Evolutionary conservation across 2,797 vertebrate genomes (phyloP), one percentile per base, ranked within the genome.

Genomic region (Microchirus variegatus): DNA sequence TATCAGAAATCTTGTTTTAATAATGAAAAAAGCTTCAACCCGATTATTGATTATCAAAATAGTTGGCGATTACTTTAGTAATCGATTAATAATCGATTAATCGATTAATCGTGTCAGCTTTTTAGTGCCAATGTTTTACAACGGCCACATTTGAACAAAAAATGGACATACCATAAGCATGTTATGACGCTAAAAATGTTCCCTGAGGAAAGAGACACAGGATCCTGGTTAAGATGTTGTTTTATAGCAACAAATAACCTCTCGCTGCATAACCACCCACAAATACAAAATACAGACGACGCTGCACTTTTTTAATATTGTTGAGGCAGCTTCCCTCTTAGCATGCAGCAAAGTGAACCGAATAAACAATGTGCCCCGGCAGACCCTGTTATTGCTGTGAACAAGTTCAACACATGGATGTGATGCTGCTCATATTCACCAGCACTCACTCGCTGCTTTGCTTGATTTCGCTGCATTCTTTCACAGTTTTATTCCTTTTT

Each of bases 361-460:
- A 66, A 72, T 72, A 78, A 85, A 81, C 73, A 76, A 75, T 69
- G 48, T 47, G 56, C 31, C 81, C 76, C 82, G 48, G 26, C 49
- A 82, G 83, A 85, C 68, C 81, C 70, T 68, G 79, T 87, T 85
- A 87, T 79, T 63, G 55, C 55, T 49, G 59, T 41, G 58, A 71
- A 65, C 67, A 73, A 66, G 74, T 79, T 75, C 67, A 64, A 59
- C 77, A 72, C 84, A 83, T 70, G 64, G 66, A 69, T 80, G 77
- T 81, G 64, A 49, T 66, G 54, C 70, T 52, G 59, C 73, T 80
- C 71, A 72, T 53, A 75, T 74, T 68, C 67, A 58, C 59, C 37
- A 36, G 46, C 55, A n/a, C 49, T 63, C 48, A 0, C 45, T 53
- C 15, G 44, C n/a, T 47, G 51, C 46, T 48, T 55, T 11, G n/a